Percentiles rank a stretch among this genome's conserved stretches.
phyloP scores from a whole-genome alignment of 1,140 invertebrate species.

The Cotesia chilonis region DNA sequence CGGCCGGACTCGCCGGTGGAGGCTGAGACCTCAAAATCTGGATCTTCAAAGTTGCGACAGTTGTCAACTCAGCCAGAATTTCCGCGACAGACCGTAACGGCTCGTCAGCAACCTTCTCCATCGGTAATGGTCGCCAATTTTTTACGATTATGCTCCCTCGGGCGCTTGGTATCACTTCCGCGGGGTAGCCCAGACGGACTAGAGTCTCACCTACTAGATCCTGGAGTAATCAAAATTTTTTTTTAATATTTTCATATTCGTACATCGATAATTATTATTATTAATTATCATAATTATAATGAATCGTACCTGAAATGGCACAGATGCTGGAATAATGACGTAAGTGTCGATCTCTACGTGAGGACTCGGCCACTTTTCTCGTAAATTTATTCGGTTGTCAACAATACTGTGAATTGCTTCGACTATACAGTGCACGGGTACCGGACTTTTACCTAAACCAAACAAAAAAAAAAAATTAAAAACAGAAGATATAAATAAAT shows the following conservation, averaged over 20 bases:
- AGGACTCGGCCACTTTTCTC: conserved; percentile 71
- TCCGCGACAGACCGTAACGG: conserved; percentile 87
- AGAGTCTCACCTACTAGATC: conserved; percentile 74
- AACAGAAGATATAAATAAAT: too few relatives aligned
- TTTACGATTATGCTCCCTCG: conserved; percentile 87
- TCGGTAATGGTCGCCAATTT: conserved; percentile 91
- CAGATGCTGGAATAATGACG: conserved; percentile 90
- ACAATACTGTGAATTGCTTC: conserved; percentile 80
- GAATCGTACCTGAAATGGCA: conserved; percentile 76
- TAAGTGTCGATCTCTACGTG: conserved; percentile 89
- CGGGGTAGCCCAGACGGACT: conserved; percentile 72
- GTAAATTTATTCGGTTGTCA: conserved; percentile 63
- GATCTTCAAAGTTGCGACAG: conserved; percentile 88
- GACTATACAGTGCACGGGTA: conserved; percentile 92
- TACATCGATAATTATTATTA: not conserved
- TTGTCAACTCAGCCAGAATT: conserved; percentile 90
- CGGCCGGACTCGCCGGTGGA: conserved; percentile 70
- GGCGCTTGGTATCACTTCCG: conserved; percentile 62
- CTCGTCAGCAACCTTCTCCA: conserved; percentile 90
- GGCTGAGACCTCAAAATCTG: conserved; percentile 84
- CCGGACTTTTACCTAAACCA: conserved; percentile 78
- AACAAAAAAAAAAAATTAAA: conserved; percentile 34
- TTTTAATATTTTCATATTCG: conserved; percentile 32
- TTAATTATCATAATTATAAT: not conserved
- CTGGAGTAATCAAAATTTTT: conserved; percentile 43